phyloP scores from a whole-genome alignment of 2,888 invertebrate genomes.

The Smittia aterrima region DNA sequence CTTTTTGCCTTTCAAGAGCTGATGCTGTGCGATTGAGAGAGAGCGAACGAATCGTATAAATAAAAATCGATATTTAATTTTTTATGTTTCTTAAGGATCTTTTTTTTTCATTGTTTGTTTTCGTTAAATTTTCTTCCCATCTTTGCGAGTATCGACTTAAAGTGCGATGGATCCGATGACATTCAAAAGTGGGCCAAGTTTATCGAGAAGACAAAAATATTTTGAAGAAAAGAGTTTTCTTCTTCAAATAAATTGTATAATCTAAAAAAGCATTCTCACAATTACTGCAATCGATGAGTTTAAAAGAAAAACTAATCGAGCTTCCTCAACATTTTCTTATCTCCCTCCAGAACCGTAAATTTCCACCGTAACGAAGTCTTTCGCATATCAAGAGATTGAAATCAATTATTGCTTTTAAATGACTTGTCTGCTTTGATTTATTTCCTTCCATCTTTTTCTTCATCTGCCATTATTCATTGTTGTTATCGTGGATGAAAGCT shows the following conservation, averaged over 20 bases:
- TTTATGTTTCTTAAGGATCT: constrained; percentile 27
- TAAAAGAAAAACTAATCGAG: neutral
- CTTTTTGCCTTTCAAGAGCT: neutral
- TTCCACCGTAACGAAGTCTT: neutral
- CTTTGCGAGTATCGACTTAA: neutral
- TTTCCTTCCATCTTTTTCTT: neutral
- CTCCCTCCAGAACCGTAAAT: neutral
- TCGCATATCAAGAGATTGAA: neutral
- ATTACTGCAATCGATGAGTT: too few relatives aligned
- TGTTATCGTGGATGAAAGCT: neutral
- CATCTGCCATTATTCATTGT: constrained; percentile 4
- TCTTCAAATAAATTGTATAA: too few relatives aligned
- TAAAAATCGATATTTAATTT: constrained; percentile 38
- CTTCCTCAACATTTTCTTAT: neutral
- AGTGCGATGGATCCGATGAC: neutral
- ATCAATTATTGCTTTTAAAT: constrained; percentile 34
- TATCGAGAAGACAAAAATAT: too few relatives aligned
- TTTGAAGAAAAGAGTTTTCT: too few relatives aligned
- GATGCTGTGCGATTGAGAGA: neutral
- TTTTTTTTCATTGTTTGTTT: constrained; percentile 25
- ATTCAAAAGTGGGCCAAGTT: too few relatives aligned
- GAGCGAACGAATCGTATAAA: constrained; percentile 30
- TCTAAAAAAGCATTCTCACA: too few relatives aligned
- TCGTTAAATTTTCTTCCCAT: neutral
- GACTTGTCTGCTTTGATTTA: constrained; percentile 32